These are phyloP conservation scores for Solenopsis invicta DNA, from an alignment of 1,140 invertebrate species.

Conservation along the genomic window DNA sequence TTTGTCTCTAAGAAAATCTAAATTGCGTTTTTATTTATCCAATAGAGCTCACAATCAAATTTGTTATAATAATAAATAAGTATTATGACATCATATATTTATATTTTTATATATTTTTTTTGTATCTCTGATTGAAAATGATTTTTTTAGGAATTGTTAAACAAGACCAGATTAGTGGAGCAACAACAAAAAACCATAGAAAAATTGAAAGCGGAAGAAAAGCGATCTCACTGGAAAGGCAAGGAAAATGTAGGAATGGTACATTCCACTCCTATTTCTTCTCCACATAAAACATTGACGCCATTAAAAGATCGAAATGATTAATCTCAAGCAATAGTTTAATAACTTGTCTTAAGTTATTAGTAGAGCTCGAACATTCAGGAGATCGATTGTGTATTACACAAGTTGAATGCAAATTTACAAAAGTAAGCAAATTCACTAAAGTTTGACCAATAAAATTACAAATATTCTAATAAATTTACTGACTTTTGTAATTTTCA, in stretches of 20 bases:
- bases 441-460: too few species aligned
- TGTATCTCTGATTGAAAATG: slow-evolving; percentile 34
- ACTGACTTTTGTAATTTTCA: too few species aligned
- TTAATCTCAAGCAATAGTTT: slow-evolving; percentile 66
- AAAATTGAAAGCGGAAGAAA: slow-evolving; percentile 79
- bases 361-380: neutral
- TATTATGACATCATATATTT: slow-evolving; percentile 47
- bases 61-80: slow-evolving; percentile 16
- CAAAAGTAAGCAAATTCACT: too few species aligned
- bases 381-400: too few species aligned
- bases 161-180: slow-evolving; percentile 78
- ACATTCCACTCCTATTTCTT: slow-evolving; percentile 79
- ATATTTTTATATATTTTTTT: slow-evolving; percentile 51
- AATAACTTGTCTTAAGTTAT: slow-evolving; percentile 24
- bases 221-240: slow-evolving; percentile 79
- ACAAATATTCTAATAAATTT: too few species aligned
- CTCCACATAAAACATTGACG: slow-evolving; percentile 81
- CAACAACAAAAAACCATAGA: slow-evolving; percentile 80
- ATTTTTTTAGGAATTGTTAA: slow-evolving; percentile 82
- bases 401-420: too few species aligned
- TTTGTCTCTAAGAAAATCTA: slow-evolving; percentile 48
- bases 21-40: slow-evolving; percentile 60
- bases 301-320: slow-evolving; percentile 84
- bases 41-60: neutral
- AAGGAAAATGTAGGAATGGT: slow-evolving; percentile 82